A percentile compares a stretch with the other conserved stretches of the same genome.
phyloP scores from a whole-genome alignment of 2,888 invertebrate species.

The Eupithecia pulchellata region DNA sequence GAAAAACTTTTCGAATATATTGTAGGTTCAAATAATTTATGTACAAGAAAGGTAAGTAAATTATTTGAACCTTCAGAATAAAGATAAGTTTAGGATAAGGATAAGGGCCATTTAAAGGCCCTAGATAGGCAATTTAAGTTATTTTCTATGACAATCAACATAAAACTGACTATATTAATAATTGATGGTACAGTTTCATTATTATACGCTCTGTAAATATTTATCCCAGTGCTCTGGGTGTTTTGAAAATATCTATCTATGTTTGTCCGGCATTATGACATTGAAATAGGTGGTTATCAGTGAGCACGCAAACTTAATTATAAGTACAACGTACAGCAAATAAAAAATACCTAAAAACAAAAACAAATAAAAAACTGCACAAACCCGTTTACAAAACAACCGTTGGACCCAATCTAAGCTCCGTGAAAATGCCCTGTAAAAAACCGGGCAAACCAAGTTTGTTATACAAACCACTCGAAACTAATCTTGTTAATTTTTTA shows the following conservation, averaged over 20 bases:
- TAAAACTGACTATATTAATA: too few relatives aligned
- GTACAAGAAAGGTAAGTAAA: background rate
- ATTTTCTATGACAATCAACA: too few relatives aligned
- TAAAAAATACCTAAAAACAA: background rate
- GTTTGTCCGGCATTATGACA: too few relatives aligned
- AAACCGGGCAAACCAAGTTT: background rate
- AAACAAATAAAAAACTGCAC: background rate
- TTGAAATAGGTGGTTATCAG: too few relatives aligned
- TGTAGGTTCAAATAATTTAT: background rate
- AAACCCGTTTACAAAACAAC: background rate
- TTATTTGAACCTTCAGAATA: too few relatives aligned
- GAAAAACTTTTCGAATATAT: background rate
- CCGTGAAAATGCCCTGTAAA: background rate
- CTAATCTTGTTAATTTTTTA: slow-evolving; percentile 12
- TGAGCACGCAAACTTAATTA: too few relatives aligned
- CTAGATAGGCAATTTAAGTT: background rate
- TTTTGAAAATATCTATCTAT: too few relatives aligned
- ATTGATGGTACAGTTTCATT: too few relatives aligned
- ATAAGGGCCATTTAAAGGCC: background rate
- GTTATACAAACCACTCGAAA: slow-evolving; percentile 4
- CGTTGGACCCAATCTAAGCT: background rate
- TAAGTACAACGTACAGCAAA: too few relatives aligned
- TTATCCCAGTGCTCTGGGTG: too few relatives aligned
- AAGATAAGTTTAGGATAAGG: too few relatives aligned
- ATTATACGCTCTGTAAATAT: too few relatives aligned